Base-by-base conservation (phyloP, 1,140 invertebrate species). In the Bombus impatiens region DNA sequence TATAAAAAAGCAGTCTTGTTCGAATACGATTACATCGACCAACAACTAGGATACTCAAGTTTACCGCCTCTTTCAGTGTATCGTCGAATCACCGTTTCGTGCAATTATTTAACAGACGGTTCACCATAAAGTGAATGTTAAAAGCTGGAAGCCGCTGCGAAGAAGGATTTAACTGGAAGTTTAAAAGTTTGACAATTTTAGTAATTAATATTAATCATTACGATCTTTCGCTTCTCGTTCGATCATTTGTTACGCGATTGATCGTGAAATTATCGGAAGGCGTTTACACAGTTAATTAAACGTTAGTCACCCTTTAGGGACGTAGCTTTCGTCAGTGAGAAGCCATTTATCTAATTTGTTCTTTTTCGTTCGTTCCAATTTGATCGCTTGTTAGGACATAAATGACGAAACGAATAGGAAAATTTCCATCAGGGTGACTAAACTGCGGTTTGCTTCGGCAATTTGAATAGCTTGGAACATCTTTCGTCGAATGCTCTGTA, bases 1-100 rank as follows among this genome's bases (percentile, higher is more conserved):
- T 87, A 92, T 75, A 88, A 74, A 90, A 53, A 88, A 81, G 82
- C 91, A 92, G 88, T 92, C 91, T 91, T 91, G 18, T 53, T 53
- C 47, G 72, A 82, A 86, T 92, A 89, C 86, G 71, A 78, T 78
- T 84, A 68, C 37, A 84, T 53, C 28, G 84, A 82, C 35, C 42
- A 42, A 32, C 25, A 86, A 78, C 40, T 62, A 28, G 15, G n/a
- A 42, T 81, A 75, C n/a, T 53, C 35, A 44, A 70, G 9, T 82
- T 59, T n/a, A 40, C 32, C 57, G 44, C 18, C 22, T 68, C 22
- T 68, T 65, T 18, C 13, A n/a, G 62, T 32, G n/a, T 65, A 37
- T 68, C n/a, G 32, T 88, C 18, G 44, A 79, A 68, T 79, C 15
- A 37, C 67, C n/a, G 18, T 76, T 76, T 37, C 35, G 44, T 82